These are phyloP conservation scores for Thripadectes ignobilis DNA, from an alignment of 2,797 vertebrate genomes.

Conservation along the genomic window DNA sequence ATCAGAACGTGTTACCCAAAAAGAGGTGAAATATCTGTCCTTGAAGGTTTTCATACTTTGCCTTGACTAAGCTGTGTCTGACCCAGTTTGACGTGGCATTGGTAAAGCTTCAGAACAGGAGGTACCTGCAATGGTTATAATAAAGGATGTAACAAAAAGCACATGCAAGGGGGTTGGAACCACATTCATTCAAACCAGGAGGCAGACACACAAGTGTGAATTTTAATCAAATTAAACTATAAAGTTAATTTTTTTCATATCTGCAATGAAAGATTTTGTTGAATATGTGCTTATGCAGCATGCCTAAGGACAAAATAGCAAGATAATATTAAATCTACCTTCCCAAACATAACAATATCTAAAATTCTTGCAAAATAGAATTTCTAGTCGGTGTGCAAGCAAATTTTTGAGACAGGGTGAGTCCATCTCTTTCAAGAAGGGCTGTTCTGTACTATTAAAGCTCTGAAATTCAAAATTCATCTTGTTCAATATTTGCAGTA, in stretches of 20 bases:
- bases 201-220: neutral
- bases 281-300: neutral
- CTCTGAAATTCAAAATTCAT: neutral
- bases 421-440: neutral
- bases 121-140: neutral
- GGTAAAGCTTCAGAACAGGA: neutral
- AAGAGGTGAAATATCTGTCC: neutral
- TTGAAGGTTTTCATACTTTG: neutral
- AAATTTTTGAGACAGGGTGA: neutral
- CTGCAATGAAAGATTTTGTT: neutral
- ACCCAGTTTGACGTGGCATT: neutral
- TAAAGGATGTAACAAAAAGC: neutral
- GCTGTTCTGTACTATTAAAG: neutral
- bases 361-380: neutral
- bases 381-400: neutral
- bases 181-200: neutral
- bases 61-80: neutral
- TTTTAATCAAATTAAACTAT: neutral
- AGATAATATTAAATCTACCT: neutral
- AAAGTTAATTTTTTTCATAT: neutral
- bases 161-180: neutral
- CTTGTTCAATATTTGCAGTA: neutral
- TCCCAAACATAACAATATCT: neutral
- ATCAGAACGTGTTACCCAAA: neutral
- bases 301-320: neutral